phyloP scores from a whole-genome alignment of 2,888 invertebrate species.

The Trissolcus japonicus region DNA sequence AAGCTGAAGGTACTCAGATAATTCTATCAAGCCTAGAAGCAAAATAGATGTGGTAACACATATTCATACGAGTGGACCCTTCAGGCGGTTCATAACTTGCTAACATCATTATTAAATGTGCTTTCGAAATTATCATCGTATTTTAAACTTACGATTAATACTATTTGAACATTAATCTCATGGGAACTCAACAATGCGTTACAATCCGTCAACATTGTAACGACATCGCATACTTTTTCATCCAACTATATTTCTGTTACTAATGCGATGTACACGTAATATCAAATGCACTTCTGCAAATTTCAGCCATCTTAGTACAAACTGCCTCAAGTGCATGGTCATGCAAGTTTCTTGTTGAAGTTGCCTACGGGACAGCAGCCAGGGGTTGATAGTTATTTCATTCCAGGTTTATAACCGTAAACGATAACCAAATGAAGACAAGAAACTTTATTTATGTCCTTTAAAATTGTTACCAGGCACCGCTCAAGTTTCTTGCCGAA shows the following conservation, averaged over 20 bases:
- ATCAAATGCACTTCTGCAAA: slow-evolving; percentile 34
- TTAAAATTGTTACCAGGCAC: not conserved
- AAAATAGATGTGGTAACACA: slow-evolving; percentile 38
- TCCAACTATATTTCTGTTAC: not conserved
- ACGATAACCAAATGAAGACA: slow-evolving; percentile 17
- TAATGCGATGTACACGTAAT: slow-evolving; percentile 28
- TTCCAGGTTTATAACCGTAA: slow-evolving; percentile 25
- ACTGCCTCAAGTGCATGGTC: slow-evolving; percentile 43
- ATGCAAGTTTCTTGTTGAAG: slow-evolving; percentile 45
- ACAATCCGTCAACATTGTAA: not conserved
- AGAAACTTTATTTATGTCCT: slow-evolving; percentile 4
- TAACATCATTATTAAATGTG: slow-evolving; percentile 29
- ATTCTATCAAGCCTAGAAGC: slow-evolving; percentile 36
- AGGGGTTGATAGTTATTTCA: slow-evolving; percentile 24
- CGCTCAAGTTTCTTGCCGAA: too few relatives aligned
- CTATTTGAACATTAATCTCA: not conserved
- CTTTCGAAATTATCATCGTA: slow-evolving; percentile 26
- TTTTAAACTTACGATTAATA: not conserved
- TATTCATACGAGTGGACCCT: slow-evolving; percentile 22
- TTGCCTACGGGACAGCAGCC: slow-evolving; percentile 34
- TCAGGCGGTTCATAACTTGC: slow-evolving; percentile 28
- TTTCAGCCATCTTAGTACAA: slow-evolving; percentile 33
- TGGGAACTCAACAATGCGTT: not conserved
- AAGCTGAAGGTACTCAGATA: slow-evolving; percentile 30
- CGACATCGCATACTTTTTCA: slow-evolving; percentile 7